Base-by-base conservation (phyloP, 2,797 vertebrate genomes). In the Sebastes steindachneri region DNA sequence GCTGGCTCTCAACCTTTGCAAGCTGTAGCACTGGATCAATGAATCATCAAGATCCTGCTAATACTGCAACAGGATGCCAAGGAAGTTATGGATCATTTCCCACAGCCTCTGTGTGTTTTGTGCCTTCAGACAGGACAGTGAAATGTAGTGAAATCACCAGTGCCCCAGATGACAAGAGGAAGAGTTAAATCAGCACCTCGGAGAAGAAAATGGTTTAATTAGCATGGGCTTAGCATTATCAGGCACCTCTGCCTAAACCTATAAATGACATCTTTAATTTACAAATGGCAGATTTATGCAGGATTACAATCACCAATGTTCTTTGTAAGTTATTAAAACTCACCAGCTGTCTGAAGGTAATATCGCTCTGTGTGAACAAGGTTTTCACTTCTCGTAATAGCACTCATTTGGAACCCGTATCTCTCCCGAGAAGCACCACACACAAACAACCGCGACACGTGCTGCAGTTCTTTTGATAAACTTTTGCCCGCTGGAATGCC, bases 391-490 rank as follows among this genome's bases (percentile, higher is more conserved):
- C 33, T 67, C 67, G 6, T 64, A 45, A 53, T 26, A 67, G 21
- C 31, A 9, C 29, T 35, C 28, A 29, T 62, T 79, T 69, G 29
- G 19, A 68, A 19, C 21, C 67, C 57, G 28, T 8, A 5, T 77
- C 17, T 67, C 31, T 26, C 35, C 37, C 55, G 28, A 60, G 29
- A 54, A 57, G 21, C 10, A 19, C 28, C 35, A 58, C 19, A 48
- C 14, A 63, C 10, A 58, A 29, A 25, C 65, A 70, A 69, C n/a
- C 8, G 28, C 14, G 37, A 84, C 78, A 82, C 25, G 10, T 65
- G 35, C 63, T 37, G 45, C 69, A 31, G 45, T 77, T 66, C 21
- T 80, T 35, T 55, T 72, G 58, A 84, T 62, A 83, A 86, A 86
- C 63, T 67, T 66, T 58, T n/a, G 9, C 35, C 77, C 77, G 69